phyloP scores from a whole-genome alignment of 2,888 invertebrate genomes.

The Eucera pruinosa region DNA sequence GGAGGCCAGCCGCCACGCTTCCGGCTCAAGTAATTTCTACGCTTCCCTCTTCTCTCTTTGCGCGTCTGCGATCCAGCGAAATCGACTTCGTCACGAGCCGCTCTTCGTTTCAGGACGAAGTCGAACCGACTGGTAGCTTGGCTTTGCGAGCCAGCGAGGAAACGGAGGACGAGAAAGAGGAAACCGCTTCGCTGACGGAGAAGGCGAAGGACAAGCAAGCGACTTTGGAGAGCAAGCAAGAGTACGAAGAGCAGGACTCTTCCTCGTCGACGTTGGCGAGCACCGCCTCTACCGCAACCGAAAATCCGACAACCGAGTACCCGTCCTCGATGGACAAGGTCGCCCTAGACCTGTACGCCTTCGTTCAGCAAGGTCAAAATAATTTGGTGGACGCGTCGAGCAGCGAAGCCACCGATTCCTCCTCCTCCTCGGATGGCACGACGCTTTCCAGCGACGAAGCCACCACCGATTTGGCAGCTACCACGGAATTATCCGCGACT shows the following conservation, averaged over 20 bases:
- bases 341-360: slow-evolving; percentile 93
- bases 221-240: slow-evolving; percentile 56
- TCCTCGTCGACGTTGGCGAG: slow-evolving; percentile 50
- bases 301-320: slow-evolving; percentile 87
- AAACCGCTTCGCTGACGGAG: slow-evolving; percentile 18
- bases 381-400: slow-evolving; percentile 80
- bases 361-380: slow-evolving; percentile 88
- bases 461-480: slow-evolving; percentile 85
- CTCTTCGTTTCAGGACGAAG: slow-evolving; percentile 61
- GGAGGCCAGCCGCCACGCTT: slow-evolving; percentile 83
- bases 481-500: slow-evolving; percentile 85
- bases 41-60: no score
- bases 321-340: slow-evolving; percentile 92
- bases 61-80: no score
- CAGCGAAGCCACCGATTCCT: slow-evolving; percentile 86
- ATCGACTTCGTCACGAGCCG: neutral
- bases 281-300: slow-evolving; percentile 75
- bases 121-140: slow-evolving; percentile 76
- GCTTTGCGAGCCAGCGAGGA: slow-evolving; percentile 50
- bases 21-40: slow-evolving; percentile 83
- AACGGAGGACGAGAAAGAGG: slow-evolving; percentile 34
- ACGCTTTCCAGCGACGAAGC: slow-evolving; percentile 83
- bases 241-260: slow-evolving; percentile 55
- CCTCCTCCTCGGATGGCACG: slow-evolving; percentile 83
- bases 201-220: slow-evolving; percentile 41